phyloP scores from a whole-genome alignment of 2,888 invertebrate species.

The Liposcelis brunnea region DNA sequence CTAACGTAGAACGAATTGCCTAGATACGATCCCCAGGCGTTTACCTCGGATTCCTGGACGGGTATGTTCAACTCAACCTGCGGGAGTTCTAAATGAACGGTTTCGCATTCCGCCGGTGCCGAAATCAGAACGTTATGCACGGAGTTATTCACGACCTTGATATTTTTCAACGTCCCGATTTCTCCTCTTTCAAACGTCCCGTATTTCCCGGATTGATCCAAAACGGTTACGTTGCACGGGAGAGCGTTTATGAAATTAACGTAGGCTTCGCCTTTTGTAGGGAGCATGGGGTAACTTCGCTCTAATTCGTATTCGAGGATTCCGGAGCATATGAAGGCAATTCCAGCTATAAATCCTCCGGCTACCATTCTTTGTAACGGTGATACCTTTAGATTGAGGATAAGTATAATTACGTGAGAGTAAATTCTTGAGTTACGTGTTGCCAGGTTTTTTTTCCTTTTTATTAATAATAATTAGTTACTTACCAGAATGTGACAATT shows the following conservation, averaged over 20 bases:
- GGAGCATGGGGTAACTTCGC: constrained; percentile 28
- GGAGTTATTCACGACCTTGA: no score
- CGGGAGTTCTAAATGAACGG: constrained; percentile 20
- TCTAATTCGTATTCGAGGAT: constrained; percentile 39
- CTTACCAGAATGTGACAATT: constrained; percentile 17
- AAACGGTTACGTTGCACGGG: constrained; percentile 31
- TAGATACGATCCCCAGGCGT: no score
- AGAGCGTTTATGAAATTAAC: constrained; percentile 45
- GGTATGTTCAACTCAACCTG: constrained; percentile 25
- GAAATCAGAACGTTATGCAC: constrained; percentile 19
- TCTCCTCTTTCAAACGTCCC: no score
- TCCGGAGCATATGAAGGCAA: constrained; percentile 45
- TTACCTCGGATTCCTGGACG: constrained; percentile 27
- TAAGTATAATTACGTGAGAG: background rate
- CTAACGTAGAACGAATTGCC: no score
- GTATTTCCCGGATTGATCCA: constrained; percentile 3
- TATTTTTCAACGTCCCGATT: no score
- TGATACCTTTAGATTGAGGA: constrained; percentile 28
- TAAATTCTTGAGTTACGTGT: background rate
- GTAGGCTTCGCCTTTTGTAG: constrained; percentile 28
- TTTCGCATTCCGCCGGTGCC: constrained; percentile 24
- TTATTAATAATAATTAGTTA: background rate
- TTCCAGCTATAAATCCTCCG: constrained; percentile 48
- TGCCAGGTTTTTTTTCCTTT: background rate
- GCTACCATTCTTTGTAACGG: constrained; percentile 58